Evolutionary conservation across 2,888 invertebrate genomes (phyloP), one percentile per base, ranked within the genome.

Genomic region (Rugalucina vietnamica): DNA sequence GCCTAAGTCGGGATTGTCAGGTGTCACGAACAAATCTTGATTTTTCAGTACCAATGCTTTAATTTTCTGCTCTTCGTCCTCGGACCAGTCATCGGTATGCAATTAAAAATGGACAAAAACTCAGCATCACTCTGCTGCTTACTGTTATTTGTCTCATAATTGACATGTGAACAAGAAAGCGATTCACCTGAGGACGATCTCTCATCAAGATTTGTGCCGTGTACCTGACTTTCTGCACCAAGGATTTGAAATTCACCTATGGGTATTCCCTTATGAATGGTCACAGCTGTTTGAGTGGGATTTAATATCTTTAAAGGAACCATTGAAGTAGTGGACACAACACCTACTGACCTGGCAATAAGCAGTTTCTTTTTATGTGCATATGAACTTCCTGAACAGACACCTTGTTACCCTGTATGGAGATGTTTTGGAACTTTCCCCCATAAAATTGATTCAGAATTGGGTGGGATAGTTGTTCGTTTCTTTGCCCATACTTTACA

Each of bases 1-100:
- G 32, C 76, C 81, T 18, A 81, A 32, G 36, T 37, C 14, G 1
- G 81, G 81, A 81, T 72, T 76, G 57, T 71, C 76, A 29, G 76
- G 49, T 5, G 81, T 76, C 0, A 81, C 81, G 36, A 80, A 80
- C 14, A 75, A 34, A 72, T 81, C 65, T 29, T 37, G 65, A 39
- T 76, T 70, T 12, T 21, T 24, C 8, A 69, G 49, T 39, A 80
- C 34, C 54, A 27, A 39, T 14, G 29, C 34, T 5, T 39, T 14
- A 5, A 70, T 14, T 21, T 24, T 32, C 5, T 4, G 14, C 54
- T 54, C n/a, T 4, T 54, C 54, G 21, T 8, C 54, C 14, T 18
- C 14, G 21, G 54, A 54, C 54, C 14, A 54, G 5, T n/a, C 14
- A n/a, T 54, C n/a, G 54, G 4, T 5, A 5, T 27, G 14, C 3